Conservation (phyloP, 2,888 invertebrate species). For the Drosophila pegasa region DNA sequence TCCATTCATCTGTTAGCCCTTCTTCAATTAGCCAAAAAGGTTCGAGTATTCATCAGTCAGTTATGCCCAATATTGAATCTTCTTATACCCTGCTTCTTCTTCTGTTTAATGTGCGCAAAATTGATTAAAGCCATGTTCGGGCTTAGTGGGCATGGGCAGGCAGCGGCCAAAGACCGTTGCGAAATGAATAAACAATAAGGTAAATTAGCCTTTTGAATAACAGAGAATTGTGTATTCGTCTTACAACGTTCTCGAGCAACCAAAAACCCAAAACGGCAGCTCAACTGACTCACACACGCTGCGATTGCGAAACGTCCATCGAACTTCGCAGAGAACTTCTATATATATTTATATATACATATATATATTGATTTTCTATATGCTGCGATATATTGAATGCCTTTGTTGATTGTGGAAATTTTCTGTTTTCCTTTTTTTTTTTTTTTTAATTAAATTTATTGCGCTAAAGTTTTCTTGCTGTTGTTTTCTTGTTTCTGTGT, state of each 20-base stretch:
- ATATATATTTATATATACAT: not conserved
- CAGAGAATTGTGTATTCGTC: constrained; percentile 17
- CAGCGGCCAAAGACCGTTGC: constrained; percentile 23
- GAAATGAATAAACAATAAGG: constrained; percentile 68
- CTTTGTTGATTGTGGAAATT: constrained; percentile 42
- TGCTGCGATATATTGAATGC: constrained; percentile 23
- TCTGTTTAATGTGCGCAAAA: constrained; percentile 35
- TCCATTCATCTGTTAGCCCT: not conserved
- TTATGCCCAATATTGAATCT: constrained; percentile 1
- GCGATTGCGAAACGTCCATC: constrained; percentile 33
- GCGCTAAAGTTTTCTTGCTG: constrained; percentile 20
- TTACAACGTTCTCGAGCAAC: constrained; percentile 20
- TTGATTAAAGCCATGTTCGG: constrained; percentile 31
- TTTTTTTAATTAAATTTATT: constrained; percentile 48
- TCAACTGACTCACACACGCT: constrained; percentile 40
- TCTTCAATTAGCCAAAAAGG: not conserved
- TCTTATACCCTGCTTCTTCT: no score
- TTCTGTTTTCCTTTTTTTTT: constrained; percentile 21
- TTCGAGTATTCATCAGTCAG: not conserved
- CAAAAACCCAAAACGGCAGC: constrained; percentile 17
- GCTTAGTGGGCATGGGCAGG: not conserved
- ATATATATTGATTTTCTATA: constrained; percentile 20
- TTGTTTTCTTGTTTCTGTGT: constrained; percentile 21
- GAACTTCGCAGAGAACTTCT: constrained; percentile 25
- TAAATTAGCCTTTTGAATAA: constrained; percentile 62